Evolutionary conservation across 2,888 invertebrate species (phyloP).

Genomic region (Eueremaeus valkanovi): DNA sequence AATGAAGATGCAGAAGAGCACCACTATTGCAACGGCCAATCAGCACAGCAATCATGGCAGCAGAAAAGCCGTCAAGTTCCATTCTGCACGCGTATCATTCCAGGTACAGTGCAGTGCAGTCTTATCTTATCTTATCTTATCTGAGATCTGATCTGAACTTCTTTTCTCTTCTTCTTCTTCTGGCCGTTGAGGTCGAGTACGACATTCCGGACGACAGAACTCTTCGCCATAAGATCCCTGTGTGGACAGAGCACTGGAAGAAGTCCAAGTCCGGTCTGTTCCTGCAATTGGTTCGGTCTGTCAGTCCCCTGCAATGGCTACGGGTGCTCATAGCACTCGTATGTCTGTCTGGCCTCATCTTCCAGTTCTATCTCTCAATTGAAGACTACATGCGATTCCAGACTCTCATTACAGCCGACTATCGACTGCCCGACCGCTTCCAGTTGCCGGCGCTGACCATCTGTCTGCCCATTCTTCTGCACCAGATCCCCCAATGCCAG

Average conservation of each 20-base stretch:
- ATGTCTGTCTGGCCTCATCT: background rate
- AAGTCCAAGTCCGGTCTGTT: background rate
- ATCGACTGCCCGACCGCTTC: background rate
- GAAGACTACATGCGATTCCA: background rate
- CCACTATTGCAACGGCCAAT: background rate
- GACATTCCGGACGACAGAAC: slow-evolving; percentile 2
- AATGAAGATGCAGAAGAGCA: background rate
- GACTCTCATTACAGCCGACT: background rate
- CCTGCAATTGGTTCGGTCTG: background rate
- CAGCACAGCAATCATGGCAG: background rate
- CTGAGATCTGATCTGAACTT: too few relatives aligned
- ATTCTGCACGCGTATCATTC: background rate
- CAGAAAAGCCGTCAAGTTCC: background rate
- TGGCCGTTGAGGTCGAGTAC: background rate
- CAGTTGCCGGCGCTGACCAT: background rate
- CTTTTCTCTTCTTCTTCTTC: background rate
- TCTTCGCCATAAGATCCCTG: background rate
- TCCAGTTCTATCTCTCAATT: background rate
- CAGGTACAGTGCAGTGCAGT: background rate
- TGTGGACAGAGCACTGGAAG: slow-evolving; percentile 19
- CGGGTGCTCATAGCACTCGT: background rate
- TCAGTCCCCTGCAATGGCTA: background rate
- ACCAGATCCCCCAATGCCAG: too few relatives aligned
- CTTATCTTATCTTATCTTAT: too few relatives aligned
- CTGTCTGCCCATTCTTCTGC: background rate